Evolutionary conservation across 2,797 vertebrate genomes (phyloP).

Genomic region (Thalassophryne amazonica): DNA sequence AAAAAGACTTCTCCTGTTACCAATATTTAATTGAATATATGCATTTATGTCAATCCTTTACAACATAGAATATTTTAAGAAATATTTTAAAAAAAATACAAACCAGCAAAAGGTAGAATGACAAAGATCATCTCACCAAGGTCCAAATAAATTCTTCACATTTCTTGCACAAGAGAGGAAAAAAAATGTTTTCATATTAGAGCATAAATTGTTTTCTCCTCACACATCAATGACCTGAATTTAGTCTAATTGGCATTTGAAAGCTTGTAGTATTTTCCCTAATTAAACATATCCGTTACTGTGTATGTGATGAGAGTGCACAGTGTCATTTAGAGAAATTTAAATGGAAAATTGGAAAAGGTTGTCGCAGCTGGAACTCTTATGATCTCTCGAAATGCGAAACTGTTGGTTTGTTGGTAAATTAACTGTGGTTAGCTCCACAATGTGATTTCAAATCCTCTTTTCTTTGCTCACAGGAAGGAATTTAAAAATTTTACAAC

Average conservation of each 20-base stretch:
- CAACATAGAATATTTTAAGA: no score
- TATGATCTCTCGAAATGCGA: background rate
- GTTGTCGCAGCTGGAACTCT: constrained; percentile 15
- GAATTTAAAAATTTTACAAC: background rate
- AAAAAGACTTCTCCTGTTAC: no score
- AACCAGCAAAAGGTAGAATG: no score
- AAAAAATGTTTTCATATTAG: background rate
- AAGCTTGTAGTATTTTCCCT: constrained; percentile 1
- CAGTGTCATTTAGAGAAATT: background rate
- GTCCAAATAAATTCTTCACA: background rate
- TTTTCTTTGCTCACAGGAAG: background rate
- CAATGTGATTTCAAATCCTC: background rate
- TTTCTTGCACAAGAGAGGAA: background rate
- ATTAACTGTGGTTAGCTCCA: constrained; percentile 22
- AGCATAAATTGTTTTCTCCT: background rate
- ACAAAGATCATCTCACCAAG: rapidly evolving
- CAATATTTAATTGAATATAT: no score
- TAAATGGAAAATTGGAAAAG: constrained; percentile 10
- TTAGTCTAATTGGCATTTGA: constrained; percentile 5
- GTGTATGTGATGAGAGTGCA: background rate
- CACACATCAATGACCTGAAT: background rate
- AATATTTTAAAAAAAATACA: no score
- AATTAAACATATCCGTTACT: constrained; percentile 21
- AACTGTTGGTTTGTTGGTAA: constrained; percentile 6
- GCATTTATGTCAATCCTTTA: no score